Evolutionary conservation across 2,888 invertebrate species (phyloP).

Genomic region (Clepsis dumicolana): DNA sequence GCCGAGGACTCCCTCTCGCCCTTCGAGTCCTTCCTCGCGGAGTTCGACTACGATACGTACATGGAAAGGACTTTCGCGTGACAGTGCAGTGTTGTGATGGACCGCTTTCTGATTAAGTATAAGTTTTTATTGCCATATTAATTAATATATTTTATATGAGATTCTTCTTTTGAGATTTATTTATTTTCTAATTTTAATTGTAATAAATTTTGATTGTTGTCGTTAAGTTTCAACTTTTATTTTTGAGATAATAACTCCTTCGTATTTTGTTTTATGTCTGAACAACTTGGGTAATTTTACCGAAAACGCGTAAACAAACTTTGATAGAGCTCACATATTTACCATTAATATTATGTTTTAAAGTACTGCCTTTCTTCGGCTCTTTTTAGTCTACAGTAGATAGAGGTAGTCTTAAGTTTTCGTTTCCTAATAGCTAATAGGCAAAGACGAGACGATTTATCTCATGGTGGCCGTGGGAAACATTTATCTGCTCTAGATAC

Average conservation of each 20-base stretch:
- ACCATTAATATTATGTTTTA: too few species aligned
- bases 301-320: background rate
- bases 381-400: too few species aligned
- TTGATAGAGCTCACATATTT: too few species aligned
- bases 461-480: slow-evolving; percentile 34
- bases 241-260: slow-evolving; percentile 30
- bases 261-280: background rate
- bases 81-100: slow-evolving; percentile 68
- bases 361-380: too few species aligned
- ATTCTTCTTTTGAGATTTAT: slow-evolving; percentile 71
- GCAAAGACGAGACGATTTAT: slow-evolving; percentile 31
- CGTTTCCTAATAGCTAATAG: too few species aligned
- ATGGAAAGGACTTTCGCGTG: slow-evolving; percentile 82
- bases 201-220: slow-evolving; percentile 81
- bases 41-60: slow-evolving; percentile 79
- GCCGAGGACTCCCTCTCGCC: slow-evolving; percentile 86
- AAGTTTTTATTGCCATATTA: slow-evolving; percentile 79
- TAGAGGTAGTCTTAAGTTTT: too few species aligned
- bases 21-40: slow-evolving; percentile 85
- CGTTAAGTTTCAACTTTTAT: slow-evolving; percentile 65
- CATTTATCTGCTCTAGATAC: slow-evolving; percentile 35
- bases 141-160: slow-evolving; percentile 72
- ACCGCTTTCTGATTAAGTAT: slow-evolving; percentile 65
- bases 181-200: slow-evolving; percentile 74
- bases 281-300: background rate